phyloP scores from a whole-genome alignment of 2,113 vertebrate genomes.

The Oreocharis arfaki region DNA sequence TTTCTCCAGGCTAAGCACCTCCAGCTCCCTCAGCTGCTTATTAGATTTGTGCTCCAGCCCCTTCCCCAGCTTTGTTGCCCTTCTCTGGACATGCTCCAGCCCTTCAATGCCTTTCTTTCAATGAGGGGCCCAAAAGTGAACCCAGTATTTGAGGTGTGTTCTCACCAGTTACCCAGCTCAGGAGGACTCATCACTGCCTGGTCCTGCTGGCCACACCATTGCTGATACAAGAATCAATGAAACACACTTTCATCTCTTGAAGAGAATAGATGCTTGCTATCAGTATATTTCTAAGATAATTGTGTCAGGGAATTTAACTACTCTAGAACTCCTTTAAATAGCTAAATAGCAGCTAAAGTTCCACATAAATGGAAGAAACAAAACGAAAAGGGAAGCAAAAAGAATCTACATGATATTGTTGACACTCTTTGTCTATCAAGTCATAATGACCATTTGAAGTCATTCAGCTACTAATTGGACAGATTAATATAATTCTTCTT shows the following conservation, averaged over 20 bases:
- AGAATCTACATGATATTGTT: not conserved
- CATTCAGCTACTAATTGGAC: not conserved
- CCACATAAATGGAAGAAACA: not conserved
- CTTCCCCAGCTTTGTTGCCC: not conserved
- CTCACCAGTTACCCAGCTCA: too few species aligned
- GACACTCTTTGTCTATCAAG: not conserved
- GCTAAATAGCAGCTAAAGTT: not conserved
- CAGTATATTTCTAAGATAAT: not conserved
- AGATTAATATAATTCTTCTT: not conserved
- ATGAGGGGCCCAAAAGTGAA: not conserved
- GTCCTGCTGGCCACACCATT: not conserved
- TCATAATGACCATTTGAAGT: not conserved
- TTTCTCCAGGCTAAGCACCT: not conserved
- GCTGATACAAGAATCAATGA: not conserved
- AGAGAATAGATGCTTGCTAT: not conserved
- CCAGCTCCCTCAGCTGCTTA: not conserved
- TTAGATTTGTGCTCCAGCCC: not conserved
- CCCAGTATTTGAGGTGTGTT: not conserved
- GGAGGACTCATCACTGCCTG: not conserved
- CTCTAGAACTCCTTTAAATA: not conserved
- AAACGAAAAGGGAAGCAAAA: not conserved
- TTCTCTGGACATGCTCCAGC: not conserved
- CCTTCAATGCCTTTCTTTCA: not conserved
- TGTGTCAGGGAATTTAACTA: not conserved
- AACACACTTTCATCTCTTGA: not conserved